Percentiles rank a stretch among this genome's conserved stretches.
phyloP scores from a whole-genome alignment of 2,113 vertebrate genomes.

The Apteryx mantelli region DNA sequence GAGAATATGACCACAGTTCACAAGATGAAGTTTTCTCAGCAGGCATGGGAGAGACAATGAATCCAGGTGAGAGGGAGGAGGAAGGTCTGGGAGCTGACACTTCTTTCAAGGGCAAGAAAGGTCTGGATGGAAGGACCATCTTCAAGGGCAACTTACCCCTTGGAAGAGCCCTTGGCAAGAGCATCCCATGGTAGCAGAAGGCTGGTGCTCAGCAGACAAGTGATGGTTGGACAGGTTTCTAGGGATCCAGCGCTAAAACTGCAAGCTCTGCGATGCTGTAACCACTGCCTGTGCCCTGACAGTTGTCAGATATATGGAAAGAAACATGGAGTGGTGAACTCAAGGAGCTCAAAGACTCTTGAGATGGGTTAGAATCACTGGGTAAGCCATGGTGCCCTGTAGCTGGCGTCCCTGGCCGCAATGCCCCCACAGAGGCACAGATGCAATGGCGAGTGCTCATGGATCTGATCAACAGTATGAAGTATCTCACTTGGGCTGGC shows the following conservation, averaged over 20 bases:
- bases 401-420: neutral
- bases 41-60: neutral
- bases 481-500: neutral
- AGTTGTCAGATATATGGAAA: neutral
- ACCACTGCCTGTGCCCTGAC: neutral
- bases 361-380: neutral
- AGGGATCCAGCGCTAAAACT: neutral
- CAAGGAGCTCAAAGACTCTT: neutral
- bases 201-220: neutral
- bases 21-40: neutral
- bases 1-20: neutral
- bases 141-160: neutral
- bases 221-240: neutral
- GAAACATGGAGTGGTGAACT: neutral
- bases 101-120: neutral
- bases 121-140: neutral
- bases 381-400: accelerated
- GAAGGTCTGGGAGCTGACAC: neutral
- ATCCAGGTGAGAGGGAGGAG: neutral
- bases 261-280: neutral
- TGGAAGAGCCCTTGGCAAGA: neutral
- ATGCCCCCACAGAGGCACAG: too few species aligned
- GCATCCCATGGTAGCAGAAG: neutral
- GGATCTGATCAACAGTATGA: neutral
- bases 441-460: accelerated